Evolutionary conservation across 35 echinoderm and acorn worm genomes (phyloP), one percentile per base, ranked within the genome.

Genomic region (Apostichopus japonicus): DNA sequence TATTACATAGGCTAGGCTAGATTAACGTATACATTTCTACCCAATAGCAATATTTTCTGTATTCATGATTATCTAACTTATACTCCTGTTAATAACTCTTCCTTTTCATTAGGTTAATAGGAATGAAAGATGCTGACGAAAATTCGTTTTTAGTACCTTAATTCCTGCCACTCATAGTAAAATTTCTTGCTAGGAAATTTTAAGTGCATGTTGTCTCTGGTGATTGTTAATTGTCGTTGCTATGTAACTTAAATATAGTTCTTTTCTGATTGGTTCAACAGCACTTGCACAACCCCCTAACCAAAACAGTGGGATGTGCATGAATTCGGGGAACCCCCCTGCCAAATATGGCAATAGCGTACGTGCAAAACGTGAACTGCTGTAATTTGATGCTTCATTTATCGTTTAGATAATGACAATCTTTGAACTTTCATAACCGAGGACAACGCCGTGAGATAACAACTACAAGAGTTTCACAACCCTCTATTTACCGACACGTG

Each of bases 121-220:
- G 33, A 44, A 44, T 44, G 33, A 44, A 44, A 44, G 33, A 44
- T 44, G 33, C 33, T 44, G 33, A 44, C 33, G 33, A 44, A 44
- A 44, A 44, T 44, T 44, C 33, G 33, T 44, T 44, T 44, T 44
- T 44, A 71, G 84, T 87, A 98, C 96, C 96, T 96, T 27, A 98
- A 78, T 70, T 98, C 96, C 44, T 98, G 93, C 96, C 96, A 98
- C 1, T 91, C 78, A 90, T 93, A 96, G 57, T 93, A 95, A 7
- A 92, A 65, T 14, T 90, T 84, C 53, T 86, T 89, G n/a, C 93
- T 91, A 11, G 96, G 94, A 93, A 90, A 98, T 84, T 93, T 95
- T 44, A 98, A 54, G 90, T 98, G 96, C 96, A 98, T 98, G 65
- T 91, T 87, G 3, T 15, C 11, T 24, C 11, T 24, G 24, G 79